Base-by-base conservation (phyloP, 2,797 vertebrate genomes). In the Macropodus opercularis region DNA sequence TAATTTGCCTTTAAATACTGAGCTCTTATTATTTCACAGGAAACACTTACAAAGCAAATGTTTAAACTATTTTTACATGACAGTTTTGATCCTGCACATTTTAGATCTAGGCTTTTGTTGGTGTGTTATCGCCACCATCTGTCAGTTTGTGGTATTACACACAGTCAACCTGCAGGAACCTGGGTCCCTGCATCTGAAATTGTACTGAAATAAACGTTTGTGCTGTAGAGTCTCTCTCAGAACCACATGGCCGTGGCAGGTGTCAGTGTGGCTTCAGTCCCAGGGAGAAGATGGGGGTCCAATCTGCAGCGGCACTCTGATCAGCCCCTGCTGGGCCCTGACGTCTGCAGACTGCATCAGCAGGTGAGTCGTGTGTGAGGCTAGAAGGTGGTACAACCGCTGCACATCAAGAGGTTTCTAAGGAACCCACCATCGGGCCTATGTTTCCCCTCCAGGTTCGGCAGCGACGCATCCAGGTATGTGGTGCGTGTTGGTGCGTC, bases 321-420 rank as follows among this genome's bases (percentile, higher is more conserved):
- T 97, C 86, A 93, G 90, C 84, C 93, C 92, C 71, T 97, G 96
- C 87, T 97, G 96, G 96, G 93, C 87, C 2, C 85, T 96, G 77
- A 97, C 95, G 17, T 96, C 96, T 10, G 96, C 95, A 0, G 92
- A 92, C 86, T 97, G 96, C 71, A 91, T 97, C 85, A 95, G 93
- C 91, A 94, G 95, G 96, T 97, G 57, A 59, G 35, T n/a, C 4
- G 3, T 13, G 6, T 15, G 44, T 2, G 29, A n/a, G n/a, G n/a
- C n/a, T n/a, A n/a, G n/a, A n/a, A n/a, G n/a, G n/a, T 19, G 11
- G 31, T 2, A 35, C 26, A 21, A 39, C 4, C 17, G 1, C 2
- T 3, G 36, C 8, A 4, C 18, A 8, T n/a, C 2, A 12, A 1
- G n/a, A 24, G 14, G 5, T 9, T 7, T 31, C 12, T 12, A 32